These are phyloP conservation scores for Pogona vitticeps DNA, from an alignment of 2,113 vertebrate genomes.

Conservation along the genomic window DNA sequence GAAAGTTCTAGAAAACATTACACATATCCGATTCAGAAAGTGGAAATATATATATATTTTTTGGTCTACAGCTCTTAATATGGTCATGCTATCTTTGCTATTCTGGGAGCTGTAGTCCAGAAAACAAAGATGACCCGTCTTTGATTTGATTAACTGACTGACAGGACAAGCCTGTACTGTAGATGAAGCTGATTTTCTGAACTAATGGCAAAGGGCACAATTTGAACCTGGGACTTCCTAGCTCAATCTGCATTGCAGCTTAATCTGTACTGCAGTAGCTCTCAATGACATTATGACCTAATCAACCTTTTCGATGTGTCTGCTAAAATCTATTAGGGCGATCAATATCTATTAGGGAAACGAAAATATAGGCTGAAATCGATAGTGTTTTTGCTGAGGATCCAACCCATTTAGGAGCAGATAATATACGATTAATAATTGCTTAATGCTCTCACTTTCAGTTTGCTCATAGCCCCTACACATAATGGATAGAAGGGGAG, in stretches of 20 bases:
- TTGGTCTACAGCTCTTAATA: too few relatives aligned
- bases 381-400: background rate
- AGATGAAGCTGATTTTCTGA: background rate
- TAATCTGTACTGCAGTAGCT: too few relatives aligned
- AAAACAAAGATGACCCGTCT: too few relatives aligned
- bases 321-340: slow-evolving; percentile 20
- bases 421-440: background rate
- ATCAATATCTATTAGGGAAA: slow-evolving; percentile 28
- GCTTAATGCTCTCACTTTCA: background rate
- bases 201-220: background rate
- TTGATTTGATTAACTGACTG: background rate
- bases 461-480: background rate
- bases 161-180: too few relatives aligned
- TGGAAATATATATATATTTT: too few relatives aligned
- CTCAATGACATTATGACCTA: background rate
- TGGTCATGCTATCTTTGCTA: too few relatives aligned
- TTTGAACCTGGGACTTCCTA: background rate
- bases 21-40: background rate
- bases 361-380: background rate
- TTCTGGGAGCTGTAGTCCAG: too few relatives aligned
- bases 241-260: too few relatives aligned
- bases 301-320: background rate
- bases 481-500: background rate
- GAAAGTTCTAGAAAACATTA: background rate
- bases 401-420: background rate